Evolutionary conservation across 1,140 invertebrate genomes (phyloP).

Genomic region (Drosophila pachea): DNA sequence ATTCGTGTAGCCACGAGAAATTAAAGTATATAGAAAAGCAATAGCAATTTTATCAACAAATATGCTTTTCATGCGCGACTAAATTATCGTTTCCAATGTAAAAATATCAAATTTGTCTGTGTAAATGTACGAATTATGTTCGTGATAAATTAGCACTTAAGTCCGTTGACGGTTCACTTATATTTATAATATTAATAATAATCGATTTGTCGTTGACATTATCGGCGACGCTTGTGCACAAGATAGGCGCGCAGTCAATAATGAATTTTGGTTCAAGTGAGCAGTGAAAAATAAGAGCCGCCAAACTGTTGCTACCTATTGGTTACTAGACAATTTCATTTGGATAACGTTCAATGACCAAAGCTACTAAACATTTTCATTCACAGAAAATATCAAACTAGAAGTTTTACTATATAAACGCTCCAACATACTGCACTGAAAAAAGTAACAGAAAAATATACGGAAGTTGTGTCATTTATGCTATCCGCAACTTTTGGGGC

Average conservation of each 20-base stretch:
- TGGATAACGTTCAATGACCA: conserved; percentile 62
- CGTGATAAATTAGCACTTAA: conserved; percentile 61
- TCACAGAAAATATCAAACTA: conserved; percentile 55
- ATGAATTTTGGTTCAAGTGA: conserved; percentile 24
- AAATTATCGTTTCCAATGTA: not conserved
- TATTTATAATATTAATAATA: conserved; percentile 77
- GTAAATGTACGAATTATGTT: conserved; percentile 33
- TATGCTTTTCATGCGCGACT: not conserved
- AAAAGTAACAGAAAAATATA: not conserved
- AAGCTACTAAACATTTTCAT: conserved; percentile 24
- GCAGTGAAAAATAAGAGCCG: conserved; percentile 28
- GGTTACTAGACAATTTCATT: conserved; percentile 41
- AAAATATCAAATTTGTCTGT: not conserved
- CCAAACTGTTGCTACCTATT: conserved; percentile 37
- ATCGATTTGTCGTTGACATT: conserved; percentile 48
- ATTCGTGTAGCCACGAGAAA: too few species aligned
- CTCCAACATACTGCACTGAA: not conserved
- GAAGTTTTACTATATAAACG: not conserved
- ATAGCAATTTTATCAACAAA: not conserved
- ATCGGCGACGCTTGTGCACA: conserved; percentile 30
- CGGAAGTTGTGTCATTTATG: conserved; percentile 59
- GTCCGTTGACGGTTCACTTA: conserved; percentile 69
- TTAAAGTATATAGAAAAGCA: too few species aligned
- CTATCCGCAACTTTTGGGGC: conserved; percentile 70
- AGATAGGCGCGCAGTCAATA: conserved; percentile 55